A percentile compares a stretch with the other conserved stretches of the same genome.
Evolutionary conservation across 2,797 vertebrate genomes (phyloP).

Genomic region (Vespertilio murinus): DNA sequence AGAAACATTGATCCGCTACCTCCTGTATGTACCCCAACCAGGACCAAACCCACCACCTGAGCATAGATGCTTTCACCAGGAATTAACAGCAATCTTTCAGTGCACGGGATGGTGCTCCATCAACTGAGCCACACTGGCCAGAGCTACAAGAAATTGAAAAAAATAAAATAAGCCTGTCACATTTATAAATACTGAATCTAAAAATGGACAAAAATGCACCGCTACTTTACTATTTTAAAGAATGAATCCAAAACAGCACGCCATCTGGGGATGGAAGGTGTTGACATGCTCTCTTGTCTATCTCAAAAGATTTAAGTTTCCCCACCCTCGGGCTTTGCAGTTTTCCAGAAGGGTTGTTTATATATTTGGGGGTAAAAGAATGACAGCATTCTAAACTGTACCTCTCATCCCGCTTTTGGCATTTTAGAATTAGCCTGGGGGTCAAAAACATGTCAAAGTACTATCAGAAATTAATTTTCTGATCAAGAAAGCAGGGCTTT

Average conservation of each 20-base stretch:
- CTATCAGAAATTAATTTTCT: constrained; percentile 39
- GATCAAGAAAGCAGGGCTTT: neutral
- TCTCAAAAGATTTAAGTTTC: constrained; percentile 3
- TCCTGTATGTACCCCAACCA: no score
- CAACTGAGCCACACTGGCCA: no score
- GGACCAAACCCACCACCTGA: no score
- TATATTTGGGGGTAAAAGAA: neutral
- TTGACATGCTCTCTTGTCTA: neutral
- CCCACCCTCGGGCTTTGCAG: neutral
- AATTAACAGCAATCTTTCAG: no score
- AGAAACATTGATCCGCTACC: no score
- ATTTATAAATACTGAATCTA: constrained; percentile 54
- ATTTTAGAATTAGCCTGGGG: neutral
- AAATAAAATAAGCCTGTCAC: neutral
- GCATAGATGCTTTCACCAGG: no score
- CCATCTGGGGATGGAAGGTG: neutral
- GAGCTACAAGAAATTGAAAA: neutral
- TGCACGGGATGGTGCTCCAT: no score
- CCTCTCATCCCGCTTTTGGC: neutral
- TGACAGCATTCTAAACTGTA: neutral
- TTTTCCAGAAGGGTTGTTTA: neutral
- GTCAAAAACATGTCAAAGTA: constrained; percentile 12
- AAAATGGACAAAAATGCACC: neutral
- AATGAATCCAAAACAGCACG: neutral
- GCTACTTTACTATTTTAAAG: constrained; percentile 48